These are phyloP conservation scores for Vipera ursinii DNA, from an alignment of 2,797 vertebrate species.

Conservation along the genomic window DNA sequence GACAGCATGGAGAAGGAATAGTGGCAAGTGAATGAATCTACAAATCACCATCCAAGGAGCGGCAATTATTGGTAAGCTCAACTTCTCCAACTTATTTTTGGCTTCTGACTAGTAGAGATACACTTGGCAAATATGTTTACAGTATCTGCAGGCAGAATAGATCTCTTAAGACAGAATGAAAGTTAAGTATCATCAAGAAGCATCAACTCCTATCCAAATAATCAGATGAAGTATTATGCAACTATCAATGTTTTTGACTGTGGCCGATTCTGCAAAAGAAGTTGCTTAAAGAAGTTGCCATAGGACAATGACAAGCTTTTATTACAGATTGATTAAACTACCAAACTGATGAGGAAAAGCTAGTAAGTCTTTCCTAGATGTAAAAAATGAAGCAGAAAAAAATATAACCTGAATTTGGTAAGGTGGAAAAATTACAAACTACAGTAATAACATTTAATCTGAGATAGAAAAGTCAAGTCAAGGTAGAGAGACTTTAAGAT, in stretches of 20 bases:
- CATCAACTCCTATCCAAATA: not conserved
- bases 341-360: not conserved
- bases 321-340: not conserved
- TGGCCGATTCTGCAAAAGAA: not conserved
- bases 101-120: not conserved
- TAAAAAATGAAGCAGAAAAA: not conserved
- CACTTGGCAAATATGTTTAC: not conserved
- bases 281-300: not conserved
- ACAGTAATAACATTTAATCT: not conserved
- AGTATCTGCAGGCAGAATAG: not conserved
- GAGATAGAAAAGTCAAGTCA: not conserved
- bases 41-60: not conserved
- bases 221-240: not conserved
- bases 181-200: not conserved
- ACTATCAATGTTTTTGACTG: not conserved
- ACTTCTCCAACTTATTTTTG: not conserved
- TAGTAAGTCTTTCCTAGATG: not conserved
- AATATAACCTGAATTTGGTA: not conserved
- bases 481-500: not conserved
- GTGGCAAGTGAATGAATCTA: not conserved
- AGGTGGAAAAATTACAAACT: not conserved
- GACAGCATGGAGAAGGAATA: not conserved
- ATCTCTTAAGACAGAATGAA: not conserved
- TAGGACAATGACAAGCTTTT: not conserved
- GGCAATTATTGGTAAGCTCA: not conserved